phyloP scores from a whole-genome alignment of 2,888 invertebrate genomes.

The Timema podura region DNA sequence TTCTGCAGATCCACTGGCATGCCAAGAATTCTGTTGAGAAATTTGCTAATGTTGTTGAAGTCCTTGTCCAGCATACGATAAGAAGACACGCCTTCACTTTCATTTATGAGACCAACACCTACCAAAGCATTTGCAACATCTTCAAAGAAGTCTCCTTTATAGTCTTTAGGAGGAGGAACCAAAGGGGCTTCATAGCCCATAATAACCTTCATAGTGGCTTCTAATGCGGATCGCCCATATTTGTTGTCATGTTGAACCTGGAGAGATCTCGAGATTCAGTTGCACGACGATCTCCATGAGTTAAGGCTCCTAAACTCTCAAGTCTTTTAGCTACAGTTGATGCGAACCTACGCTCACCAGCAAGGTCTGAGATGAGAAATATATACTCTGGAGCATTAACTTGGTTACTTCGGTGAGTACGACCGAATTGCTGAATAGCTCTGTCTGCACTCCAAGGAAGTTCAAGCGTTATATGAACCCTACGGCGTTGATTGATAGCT shows the following conservation, averaged over 20 bases:
- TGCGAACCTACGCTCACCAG: slow-evolving; percentile 95
- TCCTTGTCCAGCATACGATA: slow-evolving; percentile 83
- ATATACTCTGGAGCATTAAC: slow-evolving; percentile 99
- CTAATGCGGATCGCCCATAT: slow-evolving; percentile 91
- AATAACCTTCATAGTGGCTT: slow-evolving; percentile 92
- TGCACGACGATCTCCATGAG: slow-evolving; percentile 97
- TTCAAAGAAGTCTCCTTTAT: slow-evolving; percentile 91
- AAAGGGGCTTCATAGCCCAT: slow-evolving; percentile 83
- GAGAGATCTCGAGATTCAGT: slow-evolving; percentile 96
- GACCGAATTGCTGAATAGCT: slow-evolving; percentile 97
- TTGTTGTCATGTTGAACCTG: slow-evolving; percentile 99
- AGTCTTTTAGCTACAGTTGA: slow-evolving; percentile 94
- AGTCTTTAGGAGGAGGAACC: slow-evolving; percentile 80
- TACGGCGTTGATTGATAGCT: slow-evolving; percentile 84
- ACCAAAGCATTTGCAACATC: slow-evolving; percentile 92
- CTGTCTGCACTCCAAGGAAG: slow-evolving; percentile 99
- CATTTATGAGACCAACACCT: slow-evolving; percentile 90
- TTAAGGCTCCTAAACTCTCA: slow-evolving; percentile 93
- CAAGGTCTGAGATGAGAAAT: slow-evolving; percentile 96
- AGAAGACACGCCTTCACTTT: slow-evolving; percentile 77
- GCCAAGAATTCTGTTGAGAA: slow-evolving; percentile 93
- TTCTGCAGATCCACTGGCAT: slow-evolving; percentile 98
- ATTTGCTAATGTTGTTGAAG: slow-evolving; percentile 97
- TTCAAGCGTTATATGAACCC: slow-evolving; percentile 97
- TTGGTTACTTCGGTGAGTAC: slow-evolving; percentile 95